These are phyloP conservation scores for Amphipoea lucens DNA, from an alignment of 2,888 invertebrate genomes.

Conservation along the genomic window DNA sequence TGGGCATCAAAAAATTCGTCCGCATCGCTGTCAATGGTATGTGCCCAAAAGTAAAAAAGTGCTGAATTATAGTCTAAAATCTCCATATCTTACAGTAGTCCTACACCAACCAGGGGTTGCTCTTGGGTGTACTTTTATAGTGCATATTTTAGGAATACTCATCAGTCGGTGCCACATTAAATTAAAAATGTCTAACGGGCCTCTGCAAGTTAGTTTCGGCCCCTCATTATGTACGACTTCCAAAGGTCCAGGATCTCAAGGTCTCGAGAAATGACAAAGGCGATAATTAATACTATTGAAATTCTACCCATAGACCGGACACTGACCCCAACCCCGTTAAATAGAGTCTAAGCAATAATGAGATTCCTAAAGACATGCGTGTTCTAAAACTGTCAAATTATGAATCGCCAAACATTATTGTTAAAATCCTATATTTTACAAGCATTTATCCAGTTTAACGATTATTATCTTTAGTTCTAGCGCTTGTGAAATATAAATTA, in stretches of 20 bases:
- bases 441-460: slow-evolving; percentile 30
- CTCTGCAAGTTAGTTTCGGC: not conserved
- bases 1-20: too few relatives aligned
- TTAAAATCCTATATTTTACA: slow-evolving; percentile 24
- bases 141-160: not conserved
- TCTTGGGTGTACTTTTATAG: not conserved
- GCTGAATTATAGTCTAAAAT: not conserved
- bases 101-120: not conserved
- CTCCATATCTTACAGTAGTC: not conserved
- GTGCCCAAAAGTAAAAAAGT: too few relatives aligned
- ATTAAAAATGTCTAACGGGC: not conserved
- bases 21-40: too few relatives aligned
- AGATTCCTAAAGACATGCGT: not conserved
- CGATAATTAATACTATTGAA: not conserved
- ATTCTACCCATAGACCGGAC: not conserved
- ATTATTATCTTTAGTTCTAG: slow-evolving; percentile 36
- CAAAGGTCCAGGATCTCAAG: not conserved
- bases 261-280: not conserved
- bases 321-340: not conserved
- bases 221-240: too few relatives aligned
- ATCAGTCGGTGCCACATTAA: not conserved
- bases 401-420: slow-evolving; percentile 2
- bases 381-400: slow-evolving; percentile 26
- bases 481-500: slow-evolving; percentile 51
- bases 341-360: not conserved